Evolutionary conservation across 2,888 invertebrate species (phyloP).

Genomic region (Deilephila elpenor): DNA sequence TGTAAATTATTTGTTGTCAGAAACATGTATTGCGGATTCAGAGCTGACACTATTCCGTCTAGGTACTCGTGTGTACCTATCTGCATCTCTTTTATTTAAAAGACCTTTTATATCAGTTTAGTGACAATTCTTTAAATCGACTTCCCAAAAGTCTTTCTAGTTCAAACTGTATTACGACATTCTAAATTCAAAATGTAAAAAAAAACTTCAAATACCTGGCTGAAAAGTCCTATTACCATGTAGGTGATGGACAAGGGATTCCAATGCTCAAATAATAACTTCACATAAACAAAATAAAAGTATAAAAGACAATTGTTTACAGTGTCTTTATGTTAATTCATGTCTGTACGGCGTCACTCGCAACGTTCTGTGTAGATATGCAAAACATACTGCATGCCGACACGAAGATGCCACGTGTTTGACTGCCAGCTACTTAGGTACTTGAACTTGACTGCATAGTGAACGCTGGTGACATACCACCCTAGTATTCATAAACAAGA

Average conservation of each 20-base stretch:
- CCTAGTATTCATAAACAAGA: constrained; percentile 20
- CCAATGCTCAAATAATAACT: neutral
- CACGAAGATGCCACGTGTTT: constrained; percentile 57
- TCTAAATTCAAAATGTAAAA: no score
- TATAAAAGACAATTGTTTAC: constrained; percentile 58
- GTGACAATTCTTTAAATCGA: no score
- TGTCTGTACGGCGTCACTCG: constrained; percentile 52
- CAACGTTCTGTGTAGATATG: constrained; percentile 58
- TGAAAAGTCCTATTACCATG: neutral
- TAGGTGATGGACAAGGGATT: neutral
- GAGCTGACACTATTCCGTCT: no score
- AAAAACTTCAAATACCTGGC: no score
- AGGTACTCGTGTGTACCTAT: no score
- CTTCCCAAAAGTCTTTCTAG: no score
- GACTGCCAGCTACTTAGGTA: constrained; percentile 56
- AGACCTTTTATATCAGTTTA: no score
- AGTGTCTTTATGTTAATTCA: constrained; percentile 65
- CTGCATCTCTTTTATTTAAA: no score
- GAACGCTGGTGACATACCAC: constrained; percentile 53
- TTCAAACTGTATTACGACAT: no score
- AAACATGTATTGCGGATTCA: no score
- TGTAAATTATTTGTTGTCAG: no score
- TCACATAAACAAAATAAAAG: constrained; percentile 27
- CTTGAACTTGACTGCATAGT: constrained; percentile 75
- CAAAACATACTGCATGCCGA: constrained; percentile 59